Percentiles rank a stretch among this genome's conserved stretches.
Conservation (phyloP, 2,797 vertebrate genomes). For the Orestias chungarensis region DNA sequence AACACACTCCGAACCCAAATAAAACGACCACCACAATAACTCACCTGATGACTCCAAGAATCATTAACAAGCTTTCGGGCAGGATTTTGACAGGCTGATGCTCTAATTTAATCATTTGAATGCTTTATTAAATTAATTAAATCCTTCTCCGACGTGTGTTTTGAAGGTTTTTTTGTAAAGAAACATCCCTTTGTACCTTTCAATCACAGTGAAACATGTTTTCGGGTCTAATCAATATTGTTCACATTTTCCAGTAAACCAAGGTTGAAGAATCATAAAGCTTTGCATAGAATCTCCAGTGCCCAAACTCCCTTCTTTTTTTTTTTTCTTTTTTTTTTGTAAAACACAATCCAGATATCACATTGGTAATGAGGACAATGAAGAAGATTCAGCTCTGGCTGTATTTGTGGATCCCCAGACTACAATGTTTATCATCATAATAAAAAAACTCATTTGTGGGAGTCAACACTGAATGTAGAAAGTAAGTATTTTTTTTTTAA, state of each 20-base stretch:
- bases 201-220: background rate
- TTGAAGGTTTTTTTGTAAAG: background rate
- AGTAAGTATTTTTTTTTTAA: background rate
- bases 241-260: background rate
- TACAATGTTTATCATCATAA: background rate
- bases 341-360: background rate
- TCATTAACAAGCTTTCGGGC: background rate
- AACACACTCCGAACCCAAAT: background rate
- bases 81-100: background rate
- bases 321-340: background rate
- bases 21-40: background rate
- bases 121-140: background rate
- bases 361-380: background rate
- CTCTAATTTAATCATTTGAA: background rate
- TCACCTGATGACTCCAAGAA: background rate
- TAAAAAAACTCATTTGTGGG: slow-evolving; percentile 1
- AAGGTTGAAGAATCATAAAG: background rate
- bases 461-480: background rate
- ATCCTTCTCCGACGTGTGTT: background rate
- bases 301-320: background rate
- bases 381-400: background rate
- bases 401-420: background rate
- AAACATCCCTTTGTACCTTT: background rate
- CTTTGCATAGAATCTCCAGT: background rate
- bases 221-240: background rate